A percentile compares a stretch with the other conserved stretches of the same genome.
Evolutionary conservation across 2,888 invertebrate genomes (phyloP).

Genomic region (Leptinotarsa juncta): DNA sequence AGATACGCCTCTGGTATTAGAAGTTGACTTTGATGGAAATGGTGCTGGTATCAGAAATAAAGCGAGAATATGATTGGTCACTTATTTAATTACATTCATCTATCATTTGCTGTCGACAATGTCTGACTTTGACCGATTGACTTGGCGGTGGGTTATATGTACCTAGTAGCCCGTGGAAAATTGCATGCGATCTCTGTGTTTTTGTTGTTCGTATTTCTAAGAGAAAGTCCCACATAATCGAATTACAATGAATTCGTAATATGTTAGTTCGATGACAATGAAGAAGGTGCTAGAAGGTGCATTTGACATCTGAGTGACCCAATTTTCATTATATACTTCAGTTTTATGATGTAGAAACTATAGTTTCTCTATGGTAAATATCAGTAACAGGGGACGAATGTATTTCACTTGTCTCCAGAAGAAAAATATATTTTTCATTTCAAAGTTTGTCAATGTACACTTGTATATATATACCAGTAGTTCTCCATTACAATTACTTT

Average conservation of each 20-base stretch:
- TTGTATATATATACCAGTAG: too few relatives aligned
- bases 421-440: too few relatives aligned
- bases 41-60: constrained; percentile 59
- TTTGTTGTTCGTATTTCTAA: constrained; percentile 9
- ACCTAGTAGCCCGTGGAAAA: constrained; percentile 33
- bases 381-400: too few relatives aligned
- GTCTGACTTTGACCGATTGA: constrained; percentile 64
- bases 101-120: constrained; percentile 65
- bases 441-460: too few relatives aligned
- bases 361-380: too few relatives aligned
- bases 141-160: constrained; percentile 27
- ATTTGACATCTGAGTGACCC: too few relatives aligned
- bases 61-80: constrained; percentile 66
- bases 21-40: constrained; percentile 58
- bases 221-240: constrained; percentile 5
- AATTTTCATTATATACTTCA: too few relatives aligned
- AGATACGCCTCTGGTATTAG: constrained; percentile 44
- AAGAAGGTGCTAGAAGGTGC: too few relatives aligned
- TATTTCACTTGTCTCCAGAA: too few relatives aligned
- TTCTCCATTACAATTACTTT: too few relatives aligned
- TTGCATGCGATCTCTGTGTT: constrained; percentile 36
- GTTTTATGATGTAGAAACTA: too few relatives aligned
- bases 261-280: too few relatives aligned
- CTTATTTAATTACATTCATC: constrained; percentile 66
- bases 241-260: neutral